Base-by-base conservation (phyloP, 2,888 invertebrate species). In the Cryptocheilus praepositus region DNA sequence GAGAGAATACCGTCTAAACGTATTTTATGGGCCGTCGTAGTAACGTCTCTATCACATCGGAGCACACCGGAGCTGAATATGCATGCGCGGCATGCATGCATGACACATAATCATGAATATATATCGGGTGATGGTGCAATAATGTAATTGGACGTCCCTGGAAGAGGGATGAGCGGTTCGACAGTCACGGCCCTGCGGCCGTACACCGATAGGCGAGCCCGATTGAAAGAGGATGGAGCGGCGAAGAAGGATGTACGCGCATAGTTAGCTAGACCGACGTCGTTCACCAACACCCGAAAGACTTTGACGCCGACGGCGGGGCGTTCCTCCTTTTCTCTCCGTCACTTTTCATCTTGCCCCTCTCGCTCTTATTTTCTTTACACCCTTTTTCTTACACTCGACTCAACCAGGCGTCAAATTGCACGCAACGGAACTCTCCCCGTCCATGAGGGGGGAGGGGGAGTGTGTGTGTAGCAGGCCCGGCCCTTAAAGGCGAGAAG, bases 1-100 rank as follows among this genome's bases (percentile, higher is more conserved):
- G 71, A 67, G 61, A 70, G 54, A 36, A 53, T 57, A 53, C 64
- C 61, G 77, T 81, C 81, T 84, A 83, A 84, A 83, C 83, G 82
- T 86, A 83, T 83, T 86, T 86, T 84, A 85, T 82, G 77, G 76
- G 79, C 73, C 80, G 76, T 36, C 36, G 36, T 11, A 75, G 74
- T 80, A 83, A 87, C 85, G 83, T 87, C 87, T 87, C 86, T 86
- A 86, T 87, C 85, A 79, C 76, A 79, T 76, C 79, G 49, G 49
- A 36, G 36, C 49, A 5, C 49, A 18, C 49, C 73, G 56, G 67
- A 57, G 56, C 71, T 85, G 84, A 86, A 86, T 86, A 87, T 86
- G 84, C 80, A 86, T 85, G 81, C 77, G 64, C 67, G 43, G 67
- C 73, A 70, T 82, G 74, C 81, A 81, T 81, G 78, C 82, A 79